Base-by-base conservation (phyloP, 2,888 invertebrate species). In the Oscheius sp. region DNA sequence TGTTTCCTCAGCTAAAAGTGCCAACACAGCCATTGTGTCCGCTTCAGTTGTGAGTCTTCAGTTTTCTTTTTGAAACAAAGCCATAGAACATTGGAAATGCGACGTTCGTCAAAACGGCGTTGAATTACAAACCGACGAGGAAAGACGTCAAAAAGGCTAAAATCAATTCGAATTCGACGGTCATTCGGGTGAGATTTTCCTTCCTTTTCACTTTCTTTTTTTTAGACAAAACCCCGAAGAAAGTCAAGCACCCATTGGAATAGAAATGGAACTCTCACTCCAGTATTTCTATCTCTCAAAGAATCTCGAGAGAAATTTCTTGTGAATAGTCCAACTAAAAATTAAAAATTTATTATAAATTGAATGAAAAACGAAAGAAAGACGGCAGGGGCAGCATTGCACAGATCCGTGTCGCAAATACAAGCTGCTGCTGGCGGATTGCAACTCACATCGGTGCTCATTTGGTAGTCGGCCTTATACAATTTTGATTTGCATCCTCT, bases 361-460 rank as follows among this genome's bases (percentile, higher is more conserved):
- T 34, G n/a, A 42, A 6, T 42, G 42, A 52, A 52, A 25, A 55
- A 6, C 20, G 34, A 34, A 8, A 55, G 34, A 4, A 55, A 5
- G 5, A 48, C 4, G 12, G 23, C 4, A 23, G 3, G 42, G 61
- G 61, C 61, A 61, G 61, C 27, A n/a, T 64, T 64, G 20, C 64
- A 64, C n/a, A 64, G 50, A n/a, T 46, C 48, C n/a, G 64, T 48
- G 31, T 46, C 33, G 33, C 64, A 64, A n/a, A 64, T 48, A 48
- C 64, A 64, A 25, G 48, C 37, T 12, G 64, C 48, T 6, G 46
- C 31, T 10, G 50, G 33, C 15, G 23, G 31, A 20, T 31, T 31
- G 20, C 64, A 64, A 3, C 29, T 48, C 23, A 34, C 34, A 34
- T 48, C 50, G 17, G 48, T 48, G 37, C 48, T 48, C 23, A 64